phyloP scores from a whole-genome alignment of 2,113 vertebrate genomes.

The Varanus komodoensis region DNA sequence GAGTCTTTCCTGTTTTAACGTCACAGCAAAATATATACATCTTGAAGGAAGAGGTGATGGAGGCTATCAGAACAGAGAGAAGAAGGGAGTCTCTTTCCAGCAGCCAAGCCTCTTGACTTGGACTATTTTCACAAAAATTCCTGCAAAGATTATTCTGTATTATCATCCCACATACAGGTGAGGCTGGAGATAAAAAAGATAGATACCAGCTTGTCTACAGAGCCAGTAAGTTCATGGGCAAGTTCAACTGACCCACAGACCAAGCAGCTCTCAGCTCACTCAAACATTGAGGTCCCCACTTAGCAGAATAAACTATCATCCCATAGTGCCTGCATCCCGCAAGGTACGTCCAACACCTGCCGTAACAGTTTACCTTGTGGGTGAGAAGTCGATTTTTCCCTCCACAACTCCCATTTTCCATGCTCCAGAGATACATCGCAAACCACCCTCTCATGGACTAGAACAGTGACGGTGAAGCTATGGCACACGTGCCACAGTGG shows the following conservation, averaged over 20 bases:
- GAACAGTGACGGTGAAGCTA: too few species aligned
- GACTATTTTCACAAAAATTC: not conserved
- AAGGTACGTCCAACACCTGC: too few species aligned
- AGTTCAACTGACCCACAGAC: not conserved
- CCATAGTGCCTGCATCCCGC: too few species aligned
- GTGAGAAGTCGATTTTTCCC: not conserved
- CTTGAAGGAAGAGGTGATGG: not conserved
- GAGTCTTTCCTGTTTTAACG: not conserved
- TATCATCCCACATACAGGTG: not conserved
- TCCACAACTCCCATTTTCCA: not conserved
- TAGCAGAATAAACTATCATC: not conserved
- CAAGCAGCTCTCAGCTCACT: not conserved
- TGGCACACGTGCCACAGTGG: too few species aligned
- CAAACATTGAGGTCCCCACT: not conserved
- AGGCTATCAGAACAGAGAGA: not conserved
- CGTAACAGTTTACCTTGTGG: not conserved
- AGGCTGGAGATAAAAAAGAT: not conserved
- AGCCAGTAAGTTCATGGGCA: not conserved
- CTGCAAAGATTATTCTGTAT: not conserved
- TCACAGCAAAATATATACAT: not conserved
- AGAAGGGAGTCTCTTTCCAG: not conserved
- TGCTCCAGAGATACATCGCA: not conserved
- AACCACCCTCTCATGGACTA: not conserved
- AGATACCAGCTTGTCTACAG: not conserved
- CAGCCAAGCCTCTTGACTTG: not conserved